These are phyloP conservation scores for Xyrichtys novacula DNA, from an alignment of 2,797 vertebrate genomes.

Conservation along the genomic window DNA sequence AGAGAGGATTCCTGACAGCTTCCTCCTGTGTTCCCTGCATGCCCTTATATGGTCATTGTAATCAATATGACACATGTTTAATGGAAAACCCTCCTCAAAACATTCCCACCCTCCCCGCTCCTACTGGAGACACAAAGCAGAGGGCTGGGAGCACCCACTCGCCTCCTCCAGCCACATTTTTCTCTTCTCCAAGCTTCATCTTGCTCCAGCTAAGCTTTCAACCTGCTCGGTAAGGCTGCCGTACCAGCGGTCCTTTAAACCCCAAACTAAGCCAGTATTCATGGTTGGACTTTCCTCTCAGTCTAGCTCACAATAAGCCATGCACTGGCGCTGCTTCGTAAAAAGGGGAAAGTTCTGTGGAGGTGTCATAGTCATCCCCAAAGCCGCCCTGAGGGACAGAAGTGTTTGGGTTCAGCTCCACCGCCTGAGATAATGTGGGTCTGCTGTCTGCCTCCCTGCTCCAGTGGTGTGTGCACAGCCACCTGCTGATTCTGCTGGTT, in stretches of 20 bases:
- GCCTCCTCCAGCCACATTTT: constrained; percentile 36
- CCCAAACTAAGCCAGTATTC: constrained; percentile 62
- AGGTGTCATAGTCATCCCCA: constrained; percentile 70
- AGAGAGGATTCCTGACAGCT: constrained; percentile 65
- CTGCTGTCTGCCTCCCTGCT: constrained; percentile 67
- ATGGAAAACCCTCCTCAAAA: constrained; percentile 69
- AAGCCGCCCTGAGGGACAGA: constrained; percentile 69
- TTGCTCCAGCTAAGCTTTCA: constrained; percentile 45
- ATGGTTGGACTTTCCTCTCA: constrained; percentile 70
- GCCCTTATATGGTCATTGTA: constrained; percentile 82
- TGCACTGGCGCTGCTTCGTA: constrained; percentile 35
- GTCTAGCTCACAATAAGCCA: constrained; percentile 68
- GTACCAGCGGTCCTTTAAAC: constrained; percentile 67
- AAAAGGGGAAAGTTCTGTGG: constrained; percentile 51
- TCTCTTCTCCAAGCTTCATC: constrained; percentile 19
- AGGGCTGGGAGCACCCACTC: constrained; percentile 34
- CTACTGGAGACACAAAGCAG: constrained; percentile 72
- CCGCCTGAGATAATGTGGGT: constrained; percentile 77
- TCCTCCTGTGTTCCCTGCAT: constrained; percentile 57
- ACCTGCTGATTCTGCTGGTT: constrained; percentile 80
- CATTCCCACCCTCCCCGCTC: constrained; percentile 63
- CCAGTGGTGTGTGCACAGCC: constrained; percentile 65
- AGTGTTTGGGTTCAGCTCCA: constrained; percentile 77
- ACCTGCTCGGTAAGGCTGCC: constrained; percentile 61
- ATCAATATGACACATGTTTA: constrained; percentile 80